A percentile compares a stretch with the other conserved stretches of the same genome.
phyloP scores from a whole-genome alignment of 2,113 vertebrate genomes.

The Crotophaga sulcirostris region DNA sequence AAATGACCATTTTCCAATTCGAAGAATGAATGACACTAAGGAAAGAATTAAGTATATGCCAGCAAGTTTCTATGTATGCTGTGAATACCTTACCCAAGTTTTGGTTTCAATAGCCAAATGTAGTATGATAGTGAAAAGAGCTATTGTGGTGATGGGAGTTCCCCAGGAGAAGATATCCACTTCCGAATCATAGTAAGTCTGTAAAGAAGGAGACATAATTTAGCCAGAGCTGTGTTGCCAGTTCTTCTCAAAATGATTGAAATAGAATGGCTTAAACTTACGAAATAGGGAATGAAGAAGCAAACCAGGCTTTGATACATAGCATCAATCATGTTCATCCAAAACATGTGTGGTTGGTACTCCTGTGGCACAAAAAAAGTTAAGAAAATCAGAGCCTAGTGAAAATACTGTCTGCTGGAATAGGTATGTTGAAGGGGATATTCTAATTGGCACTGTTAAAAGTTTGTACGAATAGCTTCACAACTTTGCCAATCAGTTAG shows the following conservation, averaged over 20 bases:
- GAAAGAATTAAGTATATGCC: neutral
- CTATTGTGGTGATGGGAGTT: conserved; percentile 88
- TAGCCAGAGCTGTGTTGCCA: neutral
- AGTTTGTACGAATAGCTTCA: neutral
- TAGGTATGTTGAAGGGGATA: neutral
- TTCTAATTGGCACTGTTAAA: neutral
- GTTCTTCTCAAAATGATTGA: neutral
- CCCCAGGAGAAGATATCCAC: conserved; percentile 95
- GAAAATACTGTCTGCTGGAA: neutral
- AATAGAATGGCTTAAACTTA: conserved; percentile 70
- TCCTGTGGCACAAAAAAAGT: conserved; percentile 76
- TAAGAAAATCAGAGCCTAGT: neutral
- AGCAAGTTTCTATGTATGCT: neutral
- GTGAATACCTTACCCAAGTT: conserved; percentile 88
- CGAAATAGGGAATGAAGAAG: conserved; percentile 97
- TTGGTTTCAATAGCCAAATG: conserved; percentile 97
- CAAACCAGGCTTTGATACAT: conserved; percentile 96
- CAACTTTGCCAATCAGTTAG: neutral
- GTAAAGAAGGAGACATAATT: conserved; percentile 22
- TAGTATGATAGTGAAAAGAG: conserved; percentile 91
- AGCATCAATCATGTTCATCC: conserved; percentile 98
- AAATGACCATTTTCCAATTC: neutral
- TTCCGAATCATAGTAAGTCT: conserved; percentile 91
- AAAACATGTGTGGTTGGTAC: conserved; percentile 94
- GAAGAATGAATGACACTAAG: neutral